These are phyloP conservation scores for Phyto melanocephala DNA, from an alignment of 2,888 invertebrate species.

Conservation along the genomic window DNA sequence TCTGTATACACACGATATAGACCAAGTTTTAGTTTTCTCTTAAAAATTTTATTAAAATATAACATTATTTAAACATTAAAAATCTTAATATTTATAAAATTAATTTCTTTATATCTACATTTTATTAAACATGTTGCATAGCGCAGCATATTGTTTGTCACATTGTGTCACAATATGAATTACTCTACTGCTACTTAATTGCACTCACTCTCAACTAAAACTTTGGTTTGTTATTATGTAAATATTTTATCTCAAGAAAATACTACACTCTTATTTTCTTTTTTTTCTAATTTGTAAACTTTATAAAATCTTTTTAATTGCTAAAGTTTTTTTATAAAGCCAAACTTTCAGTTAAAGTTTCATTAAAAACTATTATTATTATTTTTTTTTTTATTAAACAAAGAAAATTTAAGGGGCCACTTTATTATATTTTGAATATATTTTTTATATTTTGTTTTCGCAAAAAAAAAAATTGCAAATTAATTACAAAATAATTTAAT, in stretches of 20 bases:
- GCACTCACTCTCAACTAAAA: not conserved
- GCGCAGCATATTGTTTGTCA: not conserved
- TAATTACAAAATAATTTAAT: not conserved
- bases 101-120: not conserved
- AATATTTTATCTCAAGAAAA: not conserved
- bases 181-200: not conserved
- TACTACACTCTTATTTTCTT: not conserved
- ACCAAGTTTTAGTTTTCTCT: too few species aligned
- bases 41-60: too few species aligned
- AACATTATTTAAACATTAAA: too few species aligned
- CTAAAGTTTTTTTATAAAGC: conserved; percentile 25
- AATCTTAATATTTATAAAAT: not conserved
- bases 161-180: not conserved
- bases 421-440: not conserved
- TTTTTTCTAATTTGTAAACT: not conserved
- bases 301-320: conserved; percentile 39
- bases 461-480: not conserved
- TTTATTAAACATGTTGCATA: not conserved
- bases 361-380: not conserved
- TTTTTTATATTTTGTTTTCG: not conserved
- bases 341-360: conserved; percentile 18
- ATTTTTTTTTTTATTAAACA: not conserved
- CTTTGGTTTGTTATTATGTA: not conserved
- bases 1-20: too few species aligned
- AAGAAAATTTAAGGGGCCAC: not conserved